phyloP scores from a whole-genome alignment of 2,113 vertebrate species.

The Epinephelus cyanopodus region DNA sequence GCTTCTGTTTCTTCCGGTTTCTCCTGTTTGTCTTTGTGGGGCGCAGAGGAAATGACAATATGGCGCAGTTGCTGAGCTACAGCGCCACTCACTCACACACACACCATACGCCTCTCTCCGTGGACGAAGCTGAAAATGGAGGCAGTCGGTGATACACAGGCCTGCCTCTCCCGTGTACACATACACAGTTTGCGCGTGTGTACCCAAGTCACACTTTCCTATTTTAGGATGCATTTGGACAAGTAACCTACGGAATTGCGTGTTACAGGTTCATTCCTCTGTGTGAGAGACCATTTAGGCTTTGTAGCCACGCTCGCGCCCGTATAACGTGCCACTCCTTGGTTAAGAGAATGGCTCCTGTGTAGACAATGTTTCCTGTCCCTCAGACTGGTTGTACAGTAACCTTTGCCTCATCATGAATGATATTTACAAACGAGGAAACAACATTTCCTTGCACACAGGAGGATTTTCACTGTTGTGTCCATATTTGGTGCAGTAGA shows the following conservation, averaged over 20 bases:
- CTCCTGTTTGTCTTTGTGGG: no score
- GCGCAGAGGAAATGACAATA: slow-evolving; percentile 15
- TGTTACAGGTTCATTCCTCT: no score
- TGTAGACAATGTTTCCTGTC: slow-evolving; percentile 71
- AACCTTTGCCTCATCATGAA: neutral
- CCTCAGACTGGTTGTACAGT: neutral
- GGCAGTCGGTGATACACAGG: slow-evolving; percentile 41
- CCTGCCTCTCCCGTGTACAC: slow-evolving; percentile 15
- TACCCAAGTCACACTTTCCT: neutral
- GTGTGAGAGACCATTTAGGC: neutral
- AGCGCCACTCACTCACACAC: slow-evolving; percentile 9
- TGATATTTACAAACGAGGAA: no score
- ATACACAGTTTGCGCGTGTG: slow-evolving; percentile 9
- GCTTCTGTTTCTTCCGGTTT: neutral
- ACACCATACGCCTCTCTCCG: slow-evolving; percentile 13
- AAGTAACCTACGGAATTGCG: neutral
- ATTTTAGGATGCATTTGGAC: neutral
- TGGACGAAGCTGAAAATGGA: slow-evolving; percentile 69
- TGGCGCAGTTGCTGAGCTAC: slow-evolving; percentile 42
- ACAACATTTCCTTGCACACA: neutral
- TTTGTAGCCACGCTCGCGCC: neutral
- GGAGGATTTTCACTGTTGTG: neutral
- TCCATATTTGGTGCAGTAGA: no score
- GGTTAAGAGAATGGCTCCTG: slow-evolving; percentile 71
- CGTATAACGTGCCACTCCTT: slow-evolving; percentile 23